Percentiles rank a stretch among this genome's conserved stretches.
Evolutionary conservation across 2,797 vertebrate genomes (phyloP).

Genomic region (Somateria mollissima): DNA sequence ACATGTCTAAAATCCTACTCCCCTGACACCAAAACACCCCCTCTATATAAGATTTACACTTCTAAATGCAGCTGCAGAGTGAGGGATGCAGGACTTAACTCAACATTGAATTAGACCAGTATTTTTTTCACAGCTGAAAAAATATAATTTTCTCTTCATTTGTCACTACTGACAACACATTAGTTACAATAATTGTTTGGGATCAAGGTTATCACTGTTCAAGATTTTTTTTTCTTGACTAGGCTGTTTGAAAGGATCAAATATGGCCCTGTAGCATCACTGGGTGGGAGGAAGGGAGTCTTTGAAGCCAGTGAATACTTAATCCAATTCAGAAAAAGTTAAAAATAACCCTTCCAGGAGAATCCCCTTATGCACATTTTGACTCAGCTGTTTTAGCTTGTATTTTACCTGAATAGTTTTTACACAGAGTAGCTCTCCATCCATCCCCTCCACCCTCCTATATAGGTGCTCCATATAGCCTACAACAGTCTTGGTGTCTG

Average conservation of each 20-base stretch:
- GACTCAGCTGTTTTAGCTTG: neutral
- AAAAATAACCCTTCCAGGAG: neutral
- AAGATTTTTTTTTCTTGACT: neutral
- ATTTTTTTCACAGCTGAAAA: slow-evolving; percentile 15
- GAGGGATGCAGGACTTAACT: neutral
- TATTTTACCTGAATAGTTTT: neutral
- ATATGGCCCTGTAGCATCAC: neutral
- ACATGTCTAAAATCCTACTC: neutral
- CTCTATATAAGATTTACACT: neutral
- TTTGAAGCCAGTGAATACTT: neutral
- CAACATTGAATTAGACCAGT: neutral
- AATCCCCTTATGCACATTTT: neutral
- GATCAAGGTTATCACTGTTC: neutral
- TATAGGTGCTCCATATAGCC: neutral
- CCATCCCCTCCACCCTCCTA: neutral
- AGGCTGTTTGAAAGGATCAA: neutral
- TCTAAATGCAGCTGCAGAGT: neutral
- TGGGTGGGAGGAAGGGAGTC: neutral
- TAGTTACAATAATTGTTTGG: neutral
- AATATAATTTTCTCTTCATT: slow-evolving; percentile 1
- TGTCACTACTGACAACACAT: slow-evolving; percentile 13
- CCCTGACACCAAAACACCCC: neutral
- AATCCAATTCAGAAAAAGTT: neutral
- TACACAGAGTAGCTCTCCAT: neutral
- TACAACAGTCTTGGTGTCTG: neutral